Base-by-base conservation (phyloP, 2,113 vertebrate genomes). In the Erythrocebus patas region DNA sequence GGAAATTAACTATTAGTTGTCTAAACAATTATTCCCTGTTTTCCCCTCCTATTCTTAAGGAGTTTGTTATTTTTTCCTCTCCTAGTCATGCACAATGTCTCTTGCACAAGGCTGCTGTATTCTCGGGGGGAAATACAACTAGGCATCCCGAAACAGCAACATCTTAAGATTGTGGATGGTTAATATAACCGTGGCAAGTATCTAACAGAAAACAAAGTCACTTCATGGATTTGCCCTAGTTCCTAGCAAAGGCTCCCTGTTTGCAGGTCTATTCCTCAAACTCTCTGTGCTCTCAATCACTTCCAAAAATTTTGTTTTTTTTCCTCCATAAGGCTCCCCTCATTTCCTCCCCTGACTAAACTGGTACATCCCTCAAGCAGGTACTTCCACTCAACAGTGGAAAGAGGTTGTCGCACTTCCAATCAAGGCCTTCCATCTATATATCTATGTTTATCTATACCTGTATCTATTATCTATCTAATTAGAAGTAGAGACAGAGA, bases 361-460 rank as follows among this genome's bases (percentile, higher is more conserved):
- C 4, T 11, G 18, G 4, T 6, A 4, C 16, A 30, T 6, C 9
- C 45, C 8, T 23, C 38, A 12, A 30, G 25, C 6, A 14, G 3
- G 32, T 5, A 1, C 52, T 91, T 87, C 7, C 78, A 0, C 5
- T 61, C 64, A 81, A 55, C 2, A 40, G 23, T 43, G 12, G 17
- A 35, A 16, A 61, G 45, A 27, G 2, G 4, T 17, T 78, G 13
- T 48, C 45, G 11, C 12, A 32, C 4, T 64, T 38, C 55, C 9
- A 23, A 14, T 23, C 38, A 73, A 83, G 10, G 38, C 2, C 22
- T 86, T 72, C 8, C 38, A 20, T 59, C 35, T 73, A 9, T 43
- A 18, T 27, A 3, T 75, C 18, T 89, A 0, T 66, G 9, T 76
- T 5, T 76, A 4, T 17, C 8, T 3, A 6, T 55, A 27, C 35